Percentiles rank a stretch among this genome's conserved stretches.
Evolutionary conservation across 2,888 invertebrate genomes (phyloP).

Genomic region (Cactoblastis cactorum): DNA sequence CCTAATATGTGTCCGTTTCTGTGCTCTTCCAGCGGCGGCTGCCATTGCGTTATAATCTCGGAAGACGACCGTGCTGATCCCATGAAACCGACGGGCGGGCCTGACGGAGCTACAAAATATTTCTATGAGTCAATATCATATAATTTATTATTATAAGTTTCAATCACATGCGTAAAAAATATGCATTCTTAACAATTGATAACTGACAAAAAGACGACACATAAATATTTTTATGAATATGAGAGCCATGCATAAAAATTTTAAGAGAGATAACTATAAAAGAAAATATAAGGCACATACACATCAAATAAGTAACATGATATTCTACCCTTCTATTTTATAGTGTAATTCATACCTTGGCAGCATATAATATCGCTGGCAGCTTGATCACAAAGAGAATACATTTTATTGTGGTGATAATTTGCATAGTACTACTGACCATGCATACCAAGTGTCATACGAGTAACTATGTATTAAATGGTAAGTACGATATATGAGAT

Average conservation of each 20-base stretch:
- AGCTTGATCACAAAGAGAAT: slow-evolving; percentile 71
- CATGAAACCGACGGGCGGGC: slow-evolving; percentile 95
- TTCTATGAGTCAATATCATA: background rate
- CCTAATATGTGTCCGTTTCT: slow-evolving; percentile 97
- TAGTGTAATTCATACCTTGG: slow-evolving; percentile 67
- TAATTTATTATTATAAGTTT: background rate
- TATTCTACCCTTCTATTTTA: slow-evolving; percentile 24
- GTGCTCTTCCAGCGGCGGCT: slow-evolving; percentile 95
- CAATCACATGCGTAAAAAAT: background rate
- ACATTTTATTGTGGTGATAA: slow-evolving; percentile 41
- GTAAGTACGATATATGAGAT: background rate
- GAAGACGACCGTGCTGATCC: slow-evolving; percentile 96
- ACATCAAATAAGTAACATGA: slow-evolving; percentile 26
- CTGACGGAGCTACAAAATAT: slow-evolving; percentile 90
- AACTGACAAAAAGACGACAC: slow-evolving; percentile 13
- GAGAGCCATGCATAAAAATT: slow-evolving; percentile 15
- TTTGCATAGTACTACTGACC: slow-evolving; percentile 8
- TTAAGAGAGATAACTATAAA: slow-evolving; percentile 16
- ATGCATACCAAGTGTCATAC: background rate
- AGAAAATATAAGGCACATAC: slow-evolving; percentile 23
- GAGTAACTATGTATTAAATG: background rate
- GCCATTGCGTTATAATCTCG: slow-evolving; percentile 98
- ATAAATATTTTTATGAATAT: slow-evolving; percentile 15
- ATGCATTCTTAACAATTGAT: background rate
- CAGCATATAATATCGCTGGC: slow-evolving; percentile 78